These are phyloP conservation scores for Holothuria glaberrima DNA, from an alignment of 35 echinoderm and acorn worm genomes.

Conservation along the genomic window DNA sequence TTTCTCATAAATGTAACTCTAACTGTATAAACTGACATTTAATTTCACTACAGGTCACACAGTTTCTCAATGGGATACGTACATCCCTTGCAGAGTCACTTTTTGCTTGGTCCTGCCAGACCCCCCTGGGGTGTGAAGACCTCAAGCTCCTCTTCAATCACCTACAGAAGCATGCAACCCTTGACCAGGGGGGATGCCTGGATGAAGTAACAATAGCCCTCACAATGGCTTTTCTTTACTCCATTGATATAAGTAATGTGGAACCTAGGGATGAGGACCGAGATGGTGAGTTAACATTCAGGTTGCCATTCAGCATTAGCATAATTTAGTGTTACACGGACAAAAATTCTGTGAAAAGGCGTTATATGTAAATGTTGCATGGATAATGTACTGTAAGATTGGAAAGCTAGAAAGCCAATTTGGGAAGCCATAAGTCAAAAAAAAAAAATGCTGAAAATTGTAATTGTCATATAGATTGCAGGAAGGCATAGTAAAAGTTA, in stretches of 20 bases:
- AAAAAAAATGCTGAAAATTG: no score
- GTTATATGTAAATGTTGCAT: no score
- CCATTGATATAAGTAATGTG: conserved; percentile 46
- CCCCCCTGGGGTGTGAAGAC: conserved; percentile 59
- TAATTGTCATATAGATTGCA: no score
- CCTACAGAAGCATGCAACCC: conserved; percentile 49
- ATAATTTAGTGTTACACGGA: no score
- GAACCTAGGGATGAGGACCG: conserved; percentile 55
- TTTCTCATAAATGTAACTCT: no score
- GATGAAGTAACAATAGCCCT: conserved; percentile 74
- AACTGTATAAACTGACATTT: background rate
- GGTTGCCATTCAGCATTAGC: no score
- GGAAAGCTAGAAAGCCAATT: no score
- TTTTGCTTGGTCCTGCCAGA: conserved; percentile 84
- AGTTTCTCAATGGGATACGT: conserved; percentile 82
- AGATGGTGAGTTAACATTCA: conserved; percentile 52
- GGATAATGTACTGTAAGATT: no score
- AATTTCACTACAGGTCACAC: conserved; percentile 3
- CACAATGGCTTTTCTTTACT: conserved; percentile 75
- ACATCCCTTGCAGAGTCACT: conserved; percentile 81
- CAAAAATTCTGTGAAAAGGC: no score
- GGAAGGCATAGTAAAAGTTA: no score
- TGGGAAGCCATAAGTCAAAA: no score
- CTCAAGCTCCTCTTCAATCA: conserved; percentile 63
- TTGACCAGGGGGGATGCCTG: conserved; percentile 67